Evolutionary conservation across 2,113 vertebrate genomes (phyloP), one percentile per base, ranked within the genome.

Genomic region (Psilopsiagon aurifrons): DNA sequence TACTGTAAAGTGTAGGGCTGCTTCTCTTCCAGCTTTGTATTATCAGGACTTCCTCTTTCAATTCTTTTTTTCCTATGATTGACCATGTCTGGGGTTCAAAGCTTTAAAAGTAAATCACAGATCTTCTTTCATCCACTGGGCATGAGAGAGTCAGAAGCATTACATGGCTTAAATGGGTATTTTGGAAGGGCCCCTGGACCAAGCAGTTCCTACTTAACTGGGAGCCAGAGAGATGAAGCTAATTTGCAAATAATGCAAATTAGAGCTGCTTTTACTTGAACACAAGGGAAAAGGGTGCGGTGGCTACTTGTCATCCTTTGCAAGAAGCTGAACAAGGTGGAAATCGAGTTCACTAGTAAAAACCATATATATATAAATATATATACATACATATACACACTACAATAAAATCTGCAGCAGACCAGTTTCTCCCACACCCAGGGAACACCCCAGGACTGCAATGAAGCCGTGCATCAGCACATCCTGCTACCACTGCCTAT

Each of bases 61-160:
- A 71, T 92, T 77, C 11, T 41, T 71, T 92, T 86, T 59, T 86
- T 78, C 52, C 77, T 55, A 44, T 67, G 71, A 71, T 70, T 88
- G 67, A 84, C 86, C 93, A 83, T 78, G 95, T 93, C 86, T 92
- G 77, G 69, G 52, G 69, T 93, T 86, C 90, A 97, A 95, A 96
- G 86, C 88, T 93, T 90, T 76, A 88, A 96, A 94, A 94, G 94
- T 83, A 96, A 94, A 91, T 67, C 25, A 0, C 2, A 0, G 75
- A 68, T 88, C 90, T 90, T 87, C 78, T 95, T 92, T 95, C 78
- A 95, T 86, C 91, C 83, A 24, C 84, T 78, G 68, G 46, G 74
- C 74, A 59, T 78, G 86, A 92, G 76, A 93, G 63, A 83, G 46
- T 79, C 76, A 79, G 85, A 90, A 88, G 71, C 82, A 78, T 86